Conservation (phyloP, 2,797 vertebrate species). For the Malurus splendens region DNA sequence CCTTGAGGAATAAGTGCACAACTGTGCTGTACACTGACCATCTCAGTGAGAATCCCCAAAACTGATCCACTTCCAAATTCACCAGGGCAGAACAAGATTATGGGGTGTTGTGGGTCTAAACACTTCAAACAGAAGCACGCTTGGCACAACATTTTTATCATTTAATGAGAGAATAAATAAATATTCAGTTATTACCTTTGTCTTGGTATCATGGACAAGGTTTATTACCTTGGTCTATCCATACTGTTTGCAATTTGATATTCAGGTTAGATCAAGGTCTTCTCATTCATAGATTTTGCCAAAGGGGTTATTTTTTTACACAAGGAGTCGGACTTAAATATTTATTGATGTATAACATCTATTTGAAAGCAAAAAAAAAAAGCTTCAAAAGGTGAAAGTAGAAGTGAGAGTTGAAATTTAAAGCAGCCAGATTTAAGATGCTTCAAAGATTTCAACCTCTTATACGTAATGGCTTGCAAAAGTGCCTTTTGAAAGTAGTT, state of each 20-base stretch:
- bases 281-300: background rate
- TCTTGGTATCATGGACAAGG: background rate
- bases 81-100: background rate
- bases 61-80: background rate
- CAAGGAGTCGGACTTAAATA: background rate
- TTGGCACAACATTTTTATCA: background rate
- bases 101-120: background rate
- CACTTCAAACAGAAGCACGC: background rate
- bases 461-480: background rate
- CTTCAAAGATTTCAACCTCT: background rate
- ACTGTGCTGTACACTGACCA: background rate
- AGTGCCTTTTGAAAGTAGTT: background rate
- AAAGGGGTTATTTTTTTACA: background rate
- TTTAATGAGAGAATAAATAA: background rate
- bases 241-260: background rate
- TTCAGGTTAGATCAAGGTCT: background rate
- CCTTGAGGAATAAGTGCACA: background rate
- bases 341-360: background rate
- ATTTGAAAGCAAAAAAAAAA: background rate
- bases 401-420: background rate
- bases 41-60: background rate
- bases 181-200: background rate
- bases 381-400: background rate
- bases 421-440: background rate
- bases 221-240: background rate